Evolutionary conservation across 2,888 invertebrate species (phyloP), one percentile per base, ranked within the genome.

Genomic region (Sturmia bella): DNA sequence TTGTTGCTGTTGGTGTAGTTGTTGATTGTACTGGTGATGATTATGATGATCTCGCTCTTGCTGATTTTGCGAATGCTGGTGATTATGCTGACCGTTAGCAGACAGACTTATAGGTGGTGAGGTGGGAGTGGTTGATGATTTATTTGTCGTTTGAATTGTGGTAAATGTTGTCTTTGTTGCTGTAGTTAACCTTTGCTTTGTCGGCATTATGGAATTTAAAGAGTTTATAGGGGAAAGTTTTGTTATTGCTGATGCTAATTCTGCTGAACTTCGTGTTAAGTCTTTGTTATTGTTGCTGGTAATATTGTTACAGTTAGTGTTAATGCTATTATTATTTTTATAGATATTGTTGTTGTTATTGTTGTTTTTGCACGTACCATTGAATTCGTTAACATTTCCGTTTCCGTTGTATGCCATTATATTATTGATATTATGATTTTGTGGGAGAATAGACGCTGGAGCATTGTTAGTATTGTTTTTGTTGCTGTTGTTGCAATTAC

Each of bases 301-400:
- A 39, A 54, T 72, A 43, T 64, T 48, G 41, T 48, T 79, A 64
- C 17, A 64, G 70, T 52, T 84, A 77, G 32, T 70, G 80, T 15
- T 66, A 41, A 57, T 84, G 82, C 68, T 77, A 57, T 41, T 73
- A 41, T 43, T 68, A 57, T 11, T 63, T 17, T 41, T 43, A 37
- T n/a, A 83, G 70, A 84, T 86, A 84, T 85, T 64, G 39, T 11
- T 59, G 64, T 84, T 84, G 83, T 84, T 84, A 83, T 72, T 85
- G 83, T 85, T 68, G 57, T 37, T 70, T 63, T 32, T 76, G 15
- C 39, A 74, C 21, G 56, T 86, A 83, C 85, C 85, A 80, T 84
- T 86, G 85, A 86, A 87, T 84, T 87, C 87, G 86, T 85, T 88
- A 85, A 85, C 88, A 87, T 87, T 88, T 86, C 88, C 88, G 87